Evolutionary conservation across 2,113 vertebrate genomes (phyloP), one percentile per base, ranked within the genome.

Genomic region (Notarius lentiginosus): DNA sequence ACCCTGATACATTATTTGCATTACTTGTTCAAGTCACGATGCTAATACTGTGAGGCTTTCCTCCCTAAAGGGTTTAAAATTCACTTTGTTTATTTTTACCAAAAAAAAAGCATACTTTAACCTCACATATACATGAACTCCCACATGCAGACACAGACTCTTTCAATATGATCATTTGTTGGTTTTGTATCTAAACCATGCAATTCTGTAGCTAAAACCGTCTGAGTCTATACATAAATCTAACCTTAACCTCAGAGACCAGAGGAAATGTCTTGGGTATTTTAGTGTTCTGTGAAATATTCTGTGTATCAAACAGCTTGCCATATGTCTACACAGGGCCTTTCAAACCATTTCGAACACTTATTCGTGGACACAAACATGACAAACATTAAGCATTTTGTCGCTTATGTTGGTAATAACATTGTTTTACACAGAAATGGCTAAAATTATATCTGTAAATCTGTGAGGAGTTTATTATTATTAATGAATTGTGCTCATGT

Each of bases 191-290:
- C n/a, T 55, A 53, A 85, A 65, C 58, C 47, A 0, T 85, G n/a
- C 49, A 79, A 79, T 79, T 56, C 84, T 85, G 84, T 14, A 55
- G 75, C 60, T 79, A 85, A 55, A 79, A 79, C 2, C 53, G 1
- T 15, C 47, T 17, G 7, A 1, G n/a, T 30, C 41, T 41, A 15
- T 18, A 53, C 61, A 79, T 65, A 79, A 79, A 79, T 11, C 84
- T 66, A 17, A 51, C 72, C 68, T 60, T 73, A 65, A 58, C 73
- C 84, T 79, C 75, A 53, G 75, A 55, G 60, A 66, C 75, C 84
- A 85, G 76, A 85, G 73, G 60, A 53, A 79, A 56, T 66, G 61
- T 85, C 65, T 22, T 58, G 18, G 34, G 34, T 49, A 77, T 77
- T 8, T 77, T 24, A 10, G 41, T 0, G 7, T 61, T 60, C 56